Percentiles rank a stretch among this genome's conserved stretches.
Evolutionary conservation across 2,113 vertebrate species (phyloP).

Genomic region (Otus sunia): DNA sequence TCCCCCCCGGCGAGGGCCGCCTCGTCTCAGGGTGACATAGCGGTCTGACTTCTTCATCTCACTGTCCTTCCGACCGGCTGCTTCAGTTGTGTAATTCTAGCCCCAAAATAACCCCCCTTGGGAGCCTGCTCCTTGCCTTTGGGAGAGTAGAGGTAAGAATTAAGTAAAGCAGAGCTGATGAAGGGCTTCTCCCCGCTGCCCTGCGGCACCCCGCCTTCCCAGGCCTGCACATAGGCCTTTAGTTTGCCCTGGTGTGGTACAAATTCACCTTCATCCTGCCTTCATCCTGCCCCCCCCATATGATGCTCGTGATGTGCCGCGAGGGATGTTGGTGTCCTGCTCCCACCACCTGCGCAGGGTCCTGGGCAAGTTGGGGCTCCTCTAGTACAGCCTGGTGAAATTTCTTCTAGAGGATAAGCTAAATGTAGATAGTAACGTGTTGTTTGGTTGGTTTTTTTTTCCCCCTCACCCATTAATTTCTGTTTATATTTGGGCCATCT

Average conservation of each 20-base stretch:
- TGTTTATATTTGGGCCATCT: neutral
- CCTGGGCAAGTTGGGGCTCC: neutral
- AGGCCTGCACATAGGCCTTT: neutral
- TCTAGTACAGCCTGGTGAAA: neutral
- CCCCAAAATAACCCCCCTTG: neutral
- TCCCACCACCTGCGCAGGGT: fast-evolving
- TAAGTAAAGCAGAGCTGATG: neutral
- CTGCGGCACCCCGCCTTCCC: neutral
- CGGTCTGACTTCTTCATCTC: neutral
- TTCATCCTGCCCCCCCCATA: fast-evolving
- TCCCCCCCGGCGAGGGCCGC: neutral
- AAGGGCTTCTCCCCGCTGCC: neutral
- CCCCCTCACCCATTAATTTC: fast-evolving
- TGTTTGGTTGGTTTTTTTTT: too few species aligned
- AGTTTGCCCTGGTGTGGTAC: neutral
- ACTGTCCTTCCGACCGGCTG: neutral
- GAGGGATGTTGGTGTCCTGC: neutral
- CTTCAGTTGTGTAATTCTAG: neutral
- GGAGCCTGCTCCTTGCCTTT: neutral
- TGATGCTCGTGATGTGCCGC: fast-evolving
- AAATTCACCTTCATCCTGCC: neutral
- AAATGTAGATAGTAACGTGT: neutral
- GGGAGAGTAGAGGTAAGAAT: neutral
- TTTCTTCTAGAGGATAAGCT: neutral
- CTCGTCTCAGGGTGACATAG: neutral